Conservation (phyloP, 2,888 invertebrate genomes). For the Oscheius myriophilus region DNA sequence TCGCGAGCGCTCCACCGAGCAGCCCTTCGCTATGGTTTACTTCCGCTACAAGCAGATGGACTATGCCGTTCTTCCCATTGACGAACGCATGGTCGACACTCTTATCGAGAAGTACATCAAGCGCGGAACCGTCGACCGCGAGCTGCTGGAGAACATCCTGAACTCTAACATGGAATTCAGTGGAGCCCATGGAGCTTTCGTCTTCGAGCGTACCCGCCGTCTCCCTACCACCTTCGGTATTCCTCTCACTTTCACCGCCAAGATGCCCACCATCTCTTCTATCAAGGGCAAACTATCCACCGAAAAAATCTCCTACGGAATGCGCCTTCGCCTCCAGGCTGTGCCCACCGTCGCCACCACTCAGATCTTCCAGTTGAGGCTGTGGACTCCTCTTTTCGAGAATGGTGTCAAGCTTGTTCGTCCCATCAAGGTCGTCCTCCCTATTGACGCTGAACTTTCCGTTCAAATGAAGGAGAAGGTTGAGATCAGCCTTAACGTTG, state of each 20-base stretch:
- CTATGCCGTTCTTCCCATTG: constrained; percentile 54
- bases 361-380: constrained; percentile 41
- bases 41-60: constrained; percentile 59
- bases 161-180: constrained; percentile 36
- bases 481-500: constrained; percentile 29
- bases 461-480: constrained; percentile 32
- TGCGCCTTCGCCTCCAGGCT: constrained; percentile 33
- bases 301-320: constrained; percentile 34
- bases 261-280: constrained; percentile 44
- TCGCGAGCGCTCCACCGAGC: constrained; percentile 32
- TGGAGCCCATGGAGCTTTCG: constrained; percentile 37
- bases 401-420: constrained; percentile 57
- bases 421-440: constrained; percentile 47
- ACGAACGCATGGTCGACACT: constrained; percentile 38
- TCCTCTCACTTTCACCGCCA: constrained; percentile 48
- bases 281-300: constrained; percentile 32
- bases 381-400: constrained; percentile 53
- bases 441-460: constrained; percentile 47
- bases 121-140: constrained; percentile 35
- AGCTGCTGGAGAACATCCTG: constrained; percentile 34
- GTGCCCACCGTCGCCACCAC: constrained; percentile 36
- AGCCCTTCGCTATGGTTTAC: constrained; percentile 48
- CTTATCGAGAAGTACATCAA: constrained; percentile 39
- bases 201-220: constrained; percentile 39
- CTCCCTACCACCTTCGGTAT: constrained; percentile 59